These are phyloP conservation scores for Tinamus guttatus DNA, from an alignment of 2,113 vertebrate species.

Conservation along the genomic window DNA sequence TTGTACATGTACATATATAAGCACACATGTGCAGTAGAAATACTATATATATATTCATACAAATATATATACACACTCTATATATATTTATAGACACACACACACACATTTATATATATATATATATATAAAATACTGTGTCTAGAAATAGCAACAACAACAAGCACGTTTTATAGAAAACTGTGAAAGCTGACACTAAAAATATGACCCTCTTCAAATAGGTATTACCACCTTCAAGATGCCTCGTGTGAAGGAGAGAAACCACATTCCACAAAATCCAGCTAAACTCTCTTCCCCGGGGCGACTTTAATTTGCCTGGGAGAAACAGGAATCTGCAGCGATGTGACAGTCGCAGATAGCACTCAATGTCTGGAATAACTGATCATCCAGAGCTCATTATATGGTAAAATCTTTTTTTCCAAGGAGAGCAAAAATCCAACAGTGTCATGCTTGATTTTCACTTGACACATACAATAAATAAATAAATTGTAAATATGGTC, in stretches of 20 bases:
- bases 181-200: not conserved
- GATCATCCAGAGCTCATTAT: not conserved
- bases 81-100: not conserved
- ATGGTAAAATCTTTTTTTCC: not conserved
- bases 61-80: not conserved
- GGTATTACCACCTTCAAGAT: not conserved
- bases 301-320: not conserved
- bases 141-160: conserved; percentile 1
- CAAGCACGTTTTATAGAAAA: not conserved
- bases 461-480: not conserved
- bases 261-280: not conserved
- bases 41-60: not conserved
- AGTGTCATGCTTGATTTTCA: not conserved
- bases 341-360: not conserved
- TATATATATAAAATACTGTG: not conserved
- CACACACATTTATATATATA: not conserved
- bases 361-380: not conserved
- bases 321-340: not conserved
- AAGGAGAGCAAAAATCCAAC: not conserved
- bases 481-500: not conserved
- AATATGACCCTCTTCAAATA: fast-evolving
- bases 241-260: not conserved
- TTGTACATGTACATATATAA: not conserved
- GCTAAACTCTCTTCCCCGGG: not conserved
- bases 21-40: not conserved